A percentile compares a stretch with the other conserved stretches of the same genome.
Evolutionary conservation across 2,888 invertebrate species (phyloP).

Genomic region (Conchocele bisecta): DNA sequence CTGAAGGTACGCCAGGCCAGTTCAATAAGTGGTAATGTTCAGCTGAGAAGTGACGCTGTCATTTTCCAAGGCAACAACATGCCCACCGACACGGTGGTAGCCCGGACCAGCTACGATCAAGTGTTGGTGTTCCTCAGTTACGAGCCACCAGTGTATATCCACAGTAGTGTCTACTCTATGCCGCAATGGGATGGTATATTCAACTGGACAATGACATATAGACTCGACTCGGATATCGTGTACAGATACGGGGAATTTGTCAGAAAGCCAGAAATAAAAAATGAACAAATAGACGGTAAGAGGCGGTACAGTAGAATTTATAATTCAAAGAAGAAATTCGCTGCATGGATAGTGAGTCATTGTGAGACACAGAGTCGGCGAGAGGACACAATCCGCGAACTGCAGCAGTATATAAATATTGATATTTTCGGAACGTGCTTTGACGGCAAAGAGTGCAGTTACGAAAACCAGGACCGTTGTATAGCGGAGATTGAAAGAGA

Average conservation of each 20-base stretch:
- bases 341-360: conserved; percentile 56
- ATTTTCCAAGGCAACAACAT: conserved; percentile 20
- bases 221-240: conserved; percentile 61
- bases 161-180: neutral
- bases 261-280: neutral
- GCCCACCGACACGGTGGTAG: neutral
- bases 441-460: neutral
- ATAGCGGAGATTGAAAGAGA: conserved; percentile 18
- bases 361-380: conserved; percentile 49
- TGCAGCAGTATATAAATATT: conserved; percentile 41
- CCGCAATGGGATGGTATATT: conserved; percentile 43
- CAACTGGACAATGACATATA: conserved; percentile 67
- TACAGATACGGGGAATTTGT: conserved; percentile 48
- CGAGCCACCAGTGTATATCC: conserved; percentile 9
- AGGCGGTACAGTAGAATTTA: conserved; percentile 35
- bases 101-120: neutral
- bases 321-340: conserved; percentile 39
- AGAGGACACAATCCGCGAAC: conserved; percentile 35
- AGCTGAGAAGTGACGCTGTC: conserved; percentile 18
- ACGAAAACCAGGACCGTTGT: neutral
- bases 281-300: neutral
- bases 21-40: neutral
- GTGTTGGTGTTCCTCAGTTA: conserved; percentile 24
- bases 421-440: conserved; percentile 54
- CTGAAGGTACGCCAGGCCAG: neutral